These are phyloP conservation scores for Whitmania pigra DNA, from an alignment of 1,140 invertebrate species.

Conservation along the genomic window DNA sequence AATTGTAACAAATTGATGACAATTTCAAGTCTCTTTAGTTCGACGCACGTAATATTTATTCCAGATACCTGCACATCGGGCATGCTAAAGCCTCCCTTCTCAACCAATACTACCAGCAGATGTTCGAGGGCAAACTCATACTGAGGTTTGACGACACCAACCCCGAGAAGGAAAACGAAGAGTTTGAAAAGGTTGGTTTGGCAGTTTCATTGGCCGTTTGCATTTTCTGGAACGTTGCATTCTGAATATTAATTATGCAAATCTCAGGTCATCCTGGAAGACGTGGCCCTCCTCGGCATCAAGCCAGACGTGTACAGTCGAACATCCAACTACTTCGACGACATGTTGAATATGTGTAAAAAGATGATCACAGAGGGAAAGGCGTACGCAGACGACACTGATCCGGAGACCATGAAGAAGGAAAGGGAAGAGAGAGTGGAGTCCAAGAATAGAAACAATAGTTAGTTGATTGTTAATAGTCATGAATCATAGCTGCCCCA, in stretches of 20 bases:
- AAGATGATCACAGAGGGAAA: conserved; percentile 71
- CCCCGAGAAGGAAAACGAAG: conserved; percentile 94
- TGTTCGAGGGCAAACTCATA: conserved; percentile 84
- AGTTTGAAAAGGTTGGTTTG: conserved; percentile 72
- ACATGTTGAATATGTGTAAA: conserved; percentile 75
- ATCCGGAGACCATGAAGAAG: conserved; percentile 81
- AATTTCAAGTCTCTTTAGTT: too few relatives aligned
- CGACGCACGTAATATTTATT: too few relatives aligned
- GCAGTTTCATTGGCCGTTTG: neutral
- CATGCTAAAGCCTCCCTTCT: conserved; percentile 96
- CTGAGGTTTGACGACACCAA: conserved; percentile 99
- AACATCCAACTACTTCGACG: conserved; percentile 92
- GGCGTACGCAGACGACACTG: conserved; percentile 93
- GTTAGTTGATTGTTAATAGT: conserved; percentile 45
- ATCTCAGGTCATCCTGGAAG: conserved; percentile 76
- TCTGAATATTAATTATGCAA: too few relatives aligned
- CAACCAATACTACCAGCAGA: conserved; percentile 90
- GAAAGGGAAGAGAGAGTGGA: conserved; percentile 79
- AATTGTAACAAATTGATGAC: too few relatives aligned
- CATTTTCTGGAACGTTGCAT: too few relatives aligned
- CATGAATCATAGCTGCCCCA: too few relatives aligned
- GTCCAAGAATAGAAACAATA: conserved; percentile 70
- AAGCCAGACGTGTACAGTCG: conserved; percentile 85
- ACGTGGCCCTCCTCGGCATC: conserved; percentile 77
- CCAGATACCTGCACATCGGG: conserved; percentile 86